These are phyloP conservation scores for Parapsyche elsis DNA, from an alignment of 1,140 invertebrate genomes.

Conservation along the genomic window DNA sequence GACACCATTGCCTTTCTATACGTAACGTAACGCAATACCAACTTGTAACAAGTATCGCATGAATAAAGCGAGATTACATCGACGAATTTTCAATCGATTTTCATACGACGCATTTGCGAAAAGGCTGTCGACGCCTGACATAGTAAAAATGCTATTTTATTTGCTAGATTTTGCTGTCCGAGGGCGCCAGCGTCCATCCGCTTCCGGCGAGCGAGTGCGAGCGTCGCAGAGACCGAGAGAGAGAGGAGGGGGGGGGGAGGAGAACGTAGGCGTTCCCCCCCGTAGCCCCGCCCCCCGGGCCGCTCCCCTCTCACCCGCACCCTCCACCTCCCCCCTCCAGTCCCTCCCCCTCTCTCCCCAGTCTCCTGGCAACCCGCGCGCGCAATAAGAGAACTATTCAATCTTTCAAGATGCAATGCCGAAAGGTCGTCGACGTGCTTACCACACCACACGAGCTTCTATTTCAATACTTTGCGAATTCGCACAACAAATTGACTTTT, in stretches of 20 bases:
- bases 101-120: too few relatives aligned
- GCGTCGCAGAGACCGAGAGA: background rate
- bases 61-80: too few relatives aligned
- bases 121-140: too few relatives aligned
- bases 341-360: slow-evolving; percentile 24
- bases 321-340: slow-evolving; percentile 34
- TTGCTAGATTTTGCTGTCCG: background rate
- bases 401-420: slow-evolving; percentile 42
- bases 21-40: too few relatives aligned
- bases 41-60: too few relatives aligned
- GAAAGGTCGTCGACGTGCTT: slow-evolving; percentile 27
- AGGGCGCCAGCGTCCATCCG: slow-evolving; percentile 5
- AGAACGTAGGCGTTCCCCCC: slow-evolving; percentile 48
- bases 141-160: too few relatives aligned
- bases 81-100: too few relatives aligned
- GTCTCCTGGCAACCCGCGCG: slow-evolving; percentile 32
- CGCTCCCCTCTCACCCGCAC: slow-evolving; percentile 21
- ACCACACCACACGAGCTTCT: background rate
- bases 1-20: too few relatives aligned
- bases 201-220: slow-evolving; percentile 12
- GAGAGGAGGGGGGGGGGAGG: slow-evolving; percentile 5
- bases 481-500: too few relatives aligned
- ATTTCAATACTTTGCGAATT: background rate
- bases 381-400: slow-evolving; percentile 30
- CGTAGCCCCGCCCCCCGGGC: slow-evolving; percentile 46